Base-by-base conservation (phyloP, 2,113 vertebrate species). In the Coptodon rendalli region DNA sequence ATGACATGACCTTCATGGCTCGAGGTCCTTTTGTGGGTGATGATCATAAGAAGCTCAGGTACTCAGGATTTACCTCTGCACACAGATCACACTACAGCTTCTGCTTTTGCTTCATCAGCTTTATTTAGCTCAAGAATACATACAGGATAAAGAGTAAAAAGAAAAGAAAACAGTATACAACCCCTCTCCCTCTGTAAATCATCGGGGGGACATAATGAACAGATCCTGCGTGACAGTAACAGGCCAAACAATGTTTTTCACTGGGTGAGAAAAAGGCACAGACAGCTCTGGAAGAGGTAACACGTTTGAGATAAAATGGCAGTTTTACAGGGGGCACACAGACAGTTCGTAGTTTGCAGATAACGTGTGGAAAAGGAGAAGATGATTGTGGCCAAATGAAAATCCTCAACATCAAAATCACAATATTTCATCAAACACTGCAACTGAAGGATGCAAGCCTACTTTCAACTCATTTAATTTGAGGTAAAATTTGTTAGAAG, bases 51-150 rank as follows among this genome's bases (percentile, higher is more conserved):
- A 6, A 40, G 36, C 11, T 71, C 34, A 24, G 11, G 36, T 43
- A 14, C 40, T 24, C n/a, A 9, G 10, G 36, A 9, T 43, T 71
- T 43, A 71, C n/a, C n/a, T 71, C 38, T 6, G 12, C 66, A 43
- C 38, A 71, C 66, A 76, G 8, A 76, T 29, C 40, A 17, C 76
- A 53, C 50, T 4, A 2, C 14, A 53, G 68, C 71, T 56, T 53
- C 38, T 66, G 43, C 38, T 71, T 83, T 31, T n/a, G 5, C 57
- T 90, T 84, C n/a, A 78, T 71, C 82, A 52, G 29, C 43, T 93
- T 91, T 91, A 91, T 89, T 92, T 43, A 85, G 31, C 24, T 82
- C 31, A 82, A 86, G 71, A 89, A 57, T 83, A 63, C 82, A 82
- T 54, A 91, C 61, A 93, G 45, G 76, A 84, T 57, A 83, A 86